These are phyloP conservation scores for Ophioninae sp. DNA, from an alignment of 2,888 invertebrate species.

Conservation along the genomic window DNA sequence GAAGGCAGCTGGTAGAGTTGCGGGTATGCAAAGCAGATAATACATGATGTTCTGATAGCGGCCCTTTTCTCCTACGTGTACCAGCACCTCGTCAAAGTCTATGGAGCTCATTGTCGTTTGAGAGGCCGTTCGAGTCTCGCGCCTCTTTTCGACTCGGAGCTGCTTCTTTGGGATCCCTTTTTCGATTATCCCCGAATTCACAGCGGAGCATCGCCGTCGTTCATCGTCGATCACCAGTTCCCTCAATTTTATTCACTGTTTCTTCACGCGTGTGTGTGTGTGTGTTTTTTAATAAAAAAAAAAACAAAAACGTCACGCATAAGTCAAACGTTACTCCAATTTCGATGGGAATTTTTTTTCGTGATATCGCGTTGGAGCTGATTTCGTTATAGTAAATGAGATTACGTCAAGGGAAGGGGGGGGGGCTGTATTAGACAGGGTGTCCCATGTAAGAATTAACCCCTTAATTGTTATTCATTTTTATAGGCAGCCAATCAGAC, in stretches of 20 bases:
- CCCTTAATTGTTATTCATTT: too few relatives aligned
- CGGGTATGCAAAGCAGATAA: conserved; percentile 85
- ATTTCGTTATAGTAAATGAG: too few relatives aligned
- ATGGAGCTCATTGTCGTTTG: conserved; percentile 80
- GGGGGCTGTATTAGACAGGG: too few relatives aligned
- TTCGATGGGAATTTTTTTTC: too few relatives aligned
- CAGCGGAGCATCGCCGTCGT: conserved; percentile 68
- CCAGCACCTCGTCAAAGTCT: conserved; percentile 84
- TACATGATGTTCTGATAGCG: conserved; percentile 85
- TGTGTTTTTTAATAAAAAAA: too few relatives aligned
- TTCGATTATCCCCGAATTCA: conserved; percentile 52
- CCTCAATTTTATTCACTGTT: not conserved
- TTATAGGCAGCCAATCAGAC: too few relatives aligned
- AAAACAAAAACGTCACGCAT: too few relatives aligned
- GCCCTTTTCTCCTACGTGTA: conserved; percentile 85
- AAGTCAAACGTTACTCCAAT: too few relatives aligned
- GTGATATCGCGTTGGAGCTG: too few relatives aligned
- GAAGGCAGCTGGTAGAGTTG: conserved; percentile 86
- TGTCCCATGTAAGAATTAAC: too few relatives aligned
- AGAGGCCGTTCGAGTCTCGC: conserved; percentile 52
- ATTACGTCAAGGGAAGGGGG: too few relatives aligned
- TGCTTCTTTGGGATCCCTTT: conserved; percentile 56
- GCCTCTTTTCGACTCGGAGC: conserved; percentile 42
- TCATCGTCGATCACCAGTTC: conserved; percentile 60
- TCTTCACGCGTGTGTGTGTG: not conserved